phyloP scores from a whole-genome alignment of 2,888 invertebrate genomes.

The Apodemia mormo region DNA sequence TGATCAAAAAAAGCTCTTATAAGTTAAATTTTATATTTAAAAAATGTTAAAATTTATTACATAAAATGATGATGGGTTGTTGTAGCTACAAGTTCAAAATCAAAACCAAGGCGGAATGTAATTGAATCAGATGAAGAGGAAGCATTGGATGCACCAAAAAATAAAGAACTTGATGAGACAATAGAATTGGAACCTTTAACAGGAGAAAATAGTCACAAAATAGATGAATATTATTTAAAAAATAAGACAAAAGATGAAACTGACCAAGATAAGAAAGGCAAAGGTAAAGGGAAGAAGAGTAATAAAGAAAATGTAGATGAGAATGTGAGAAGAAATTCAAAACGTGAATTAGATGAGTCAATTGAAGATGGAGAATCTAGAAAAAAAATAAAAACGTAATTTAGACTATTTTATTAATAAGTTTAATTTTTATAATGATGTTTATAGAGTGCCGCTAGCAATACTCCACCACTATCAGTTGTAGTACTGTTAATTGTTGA shows the following conservation, averaged over 20 bases:
- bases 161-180: constrained; percentile 56
- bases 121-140: constrained; percentile 58
- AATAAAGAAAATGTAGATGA: constrained; percentile 40
- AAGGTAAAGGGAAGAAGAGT: constrained; percentile 43
- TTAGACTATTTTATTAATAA: background rate
- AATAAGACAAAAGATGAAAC: constrained; percentile 52
- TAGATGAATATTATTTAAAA: constrained; percentile 64
- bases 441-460: no score
- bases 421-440: background rate
- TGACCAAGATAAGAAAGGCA: constrained; percentile 49
- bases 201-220: constrained; percentile 65
- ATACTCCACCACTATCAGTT: no score
- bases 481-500: no score
- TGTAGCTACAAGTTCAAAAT: constrained; percentile 46
- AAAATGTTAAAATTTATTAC: background rate
- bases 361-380: background rate
- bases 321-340: constrained; percentile 30
- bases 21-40: no score
- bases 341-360: constrained; percentile 38
- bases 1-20: no score
- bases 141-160: constrained; percentile 50
- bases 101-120: constrained; percentile 49
- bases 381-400: constrained; percentile 1
- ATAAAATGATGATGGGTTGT: constrained; percentile 4
- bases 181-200: constrained; percentile 54